Conservation (phyloP, 2,888 invertebrate genomes). For the Cabera pusaria region DNA sequence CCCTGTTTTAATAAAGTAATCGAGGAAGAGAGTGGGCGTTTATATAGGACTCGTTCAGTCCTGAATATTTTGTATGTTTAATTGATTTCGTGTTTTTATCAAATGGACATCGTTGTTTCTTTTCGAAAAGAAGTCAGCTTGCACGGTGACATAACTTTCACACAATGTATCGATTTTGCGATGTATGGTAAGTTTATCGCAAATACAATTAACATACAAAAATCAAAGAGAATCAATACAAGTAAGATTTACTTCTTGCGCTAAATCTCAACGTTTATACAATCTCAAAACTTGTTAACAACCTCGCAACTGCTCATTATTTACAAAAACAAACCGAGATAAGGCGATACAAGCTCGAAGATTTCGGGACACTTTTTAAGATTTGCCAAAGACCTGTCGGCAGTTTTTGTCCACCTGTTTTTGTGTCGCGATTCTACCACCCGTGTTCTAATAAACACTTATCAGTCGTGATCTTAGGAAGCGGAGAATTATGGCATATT, state of each 20-base stretch:
- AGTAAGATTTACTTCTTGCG: too few species aligned
- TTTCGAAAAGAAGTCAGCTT: too few species aligned
- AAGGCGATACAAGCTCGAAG: constrained; percentile 57
- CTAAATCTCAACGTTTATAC: constrained; percentile 31
- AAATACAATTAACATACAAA: too few species aligned
- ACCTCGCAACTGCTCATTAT: constrained; percentile 64
- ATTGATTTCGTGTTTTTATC: neutral
- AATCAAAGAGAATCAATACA: too few species aligned
- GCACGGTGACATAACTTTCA: too few species aligned
- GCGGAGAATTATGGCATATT: constrained; percentile 79
- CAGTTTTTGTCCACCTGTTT: constrained; percentile 61
- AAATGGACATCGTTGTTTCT: too few species aligned
- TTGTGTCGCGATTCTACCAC: constrained; percentile 64
- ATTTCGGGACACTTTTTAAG: constrained; percentile 56
- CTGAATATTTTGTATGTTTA: constrained; percentile 1
- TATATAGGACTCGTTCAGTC: neutral
- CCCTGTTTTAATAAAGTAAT: constrained; percentile 56
- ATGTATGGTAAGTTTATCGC: too few species aligned
- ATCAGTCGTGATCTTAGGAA: constrained; percentile 69
- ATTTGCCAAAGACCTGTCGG: constrained; percentile 54
- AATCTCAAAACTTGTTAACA: constrained; percentile 61
- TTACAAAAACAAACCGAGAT: constrained; percentile 69
- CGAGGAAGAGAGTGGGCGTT: constrained; percentile 24
- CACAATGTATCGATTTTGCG: too few species aligned
- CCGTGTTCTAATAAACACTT: constrained; percentile 76